Percentiles rank a stretch among this genome's conserved stretches.
phyloP scores from a whole-genome alignment of 2,797 vertebrate genomes.

The Microctenopoma steveboyesi region DNA sequence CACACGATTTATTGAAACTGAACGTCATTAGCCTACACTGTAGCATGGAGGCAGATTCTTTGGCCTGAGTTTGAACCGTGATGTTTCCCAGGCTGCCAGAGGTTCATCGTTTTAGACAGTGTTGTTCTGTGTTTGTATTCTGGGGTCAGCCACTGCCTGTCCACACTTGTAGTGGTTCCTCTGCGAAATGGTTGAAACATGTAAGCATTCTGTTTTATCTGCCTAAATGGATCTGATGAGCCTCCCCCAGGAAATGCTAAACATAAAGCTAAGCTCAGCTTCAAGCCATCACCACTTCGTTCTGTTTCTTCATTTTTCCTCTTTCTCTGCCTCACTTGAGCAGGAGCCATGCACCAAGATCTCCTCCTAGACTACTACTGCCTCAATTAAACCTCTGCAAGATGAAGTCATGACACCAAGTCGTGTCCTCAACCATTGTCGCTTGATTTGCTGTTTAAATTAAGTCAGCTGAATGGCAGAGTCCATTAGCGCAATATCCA shows the following conservation, averaged over 20 bases:
- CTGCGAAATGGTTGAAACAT: conserved; percentile 54
- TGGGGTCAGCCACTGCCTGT: conserved; percentile 37
- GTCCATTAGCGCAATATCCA: conserved; percentile 80
- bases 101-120: conserved; percentile 25
- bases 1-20: conserved; percentile 36
- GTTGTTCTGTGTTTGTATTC: conserved; percentile 37
- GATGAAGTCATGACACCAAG: conserved; percentile 70
- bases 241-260: conserved; percentile 47
- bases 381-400: conserved; percentile 61
- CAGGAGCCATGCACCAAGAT: neutral
- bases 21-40: conserved; percentile 17
- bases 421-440: conserved; percentile 54
- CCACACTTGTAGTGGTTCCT: conserved; percentile 31
- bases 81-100: conserved; percentile 14
- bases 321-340: conserved; percentile 6
- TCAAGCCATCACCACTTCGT: conserved; percentile 20
- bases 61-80: conserved; percentile 51
- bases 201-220: conserved; percentile 53
- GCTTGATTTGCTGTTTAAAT: conserved; percentile 77
- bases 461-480: conserved; percentile 70
- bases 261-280: conserved; percentile 31
- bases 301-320: conserved; percentile 21
- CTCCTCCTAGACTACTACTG: conserved; percentile 31
- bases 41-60: conserved; percentile 7
- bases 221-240: conserved; percentile 40